Evolutionary conservation across 1,140 invertebrate genomes (phyloP), one percentile per base, ranked within the genome.

Genomic region (Brachionus paranguensis): DNA sequence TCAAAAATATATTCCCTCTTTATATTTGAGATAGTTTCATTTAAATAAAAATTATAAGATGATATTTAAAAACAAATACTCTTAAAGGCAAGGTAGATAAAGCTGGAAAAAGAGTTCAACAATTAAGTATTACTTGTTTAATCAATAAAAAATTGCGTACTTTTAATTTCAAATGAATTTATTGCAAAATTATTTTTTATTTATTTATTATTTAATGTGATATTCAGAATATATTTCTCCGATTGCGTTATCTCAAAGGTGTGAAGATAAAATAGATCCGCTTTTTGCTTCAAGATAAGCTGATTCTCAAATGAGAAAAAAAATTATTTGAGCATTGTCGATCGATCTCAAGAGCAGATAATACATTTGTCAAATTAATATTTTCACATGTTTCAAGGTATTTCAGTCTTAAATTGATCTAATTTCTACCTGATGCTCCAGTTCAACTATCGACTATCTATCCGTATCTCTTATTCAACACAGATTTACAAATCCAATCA

Each of bases 251-350:
- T 68, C 33, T 12, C 27, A 68, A 33, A 68, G 29, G 65, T 68
- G 65, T 68, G 65, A 68, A 68, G 65, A 68, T 68, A 68, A 68
- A 68, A 68, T 41, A 68, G 65, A 68, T 68, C 65, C 65, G 65
- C 65, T 68, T 68, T 68, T 41, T 14, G 12, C 27, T 68, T 33
- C 6, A 27, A 68, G 65, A 68, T 68, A 68, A 68, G 24, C 33
- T 12, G 12, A 68, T 68, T 68, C 29, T 33, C 27, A 14, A 68
- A 68, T 68, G 10, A 17, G 33, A 65, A 65, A 65, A 27, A 6
- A 65, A 33, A 27, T 53, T 17, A n/a, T 17, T n/a, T 60, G 53
- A 60, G 53, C 53, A 55, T 60, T 24, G n/a, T 60, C 14, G 7
- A 3, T 60, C n/a, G 10, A 17, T 60, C 20, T 24, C 53, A 60